Base-by-base conservation (phyloP, 2,888 invertebrate genomes). In the Cheilosia vernalis region DNA sequence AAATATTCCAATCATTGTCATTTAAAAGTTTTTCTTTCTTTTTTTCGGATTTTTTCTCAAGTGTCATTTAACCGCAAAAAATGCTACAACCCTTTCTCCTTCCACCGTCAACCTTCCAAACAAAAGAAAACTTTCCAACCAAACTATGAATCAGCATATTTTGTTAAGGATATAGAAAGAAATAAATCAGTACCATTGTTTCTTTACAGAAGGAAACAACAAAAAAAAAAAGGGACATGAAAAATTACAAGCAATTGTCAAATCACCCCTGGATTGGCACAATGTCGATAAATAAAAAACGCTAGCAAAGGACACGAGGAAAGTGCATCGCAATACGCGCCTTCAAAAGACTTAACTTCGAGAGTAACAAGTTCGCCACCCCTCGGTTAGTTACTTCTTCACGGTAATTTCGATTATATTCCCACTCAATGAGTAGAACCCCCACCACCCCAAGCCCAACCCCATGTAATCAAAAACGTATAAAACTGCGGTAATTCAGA, bases 321-420 rank as follows among this genome's bases (percentile, higher is more conserved):
- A 67, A 78, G 51, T 69, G 73, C 84, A 84, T 56, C 60, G 47
- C 84, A 74, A 74, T 56, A 63, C 56, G 51, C 51, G 51, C 83
- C 70, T 53, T 64, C 78, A 78, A 83, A 83, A 66, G 24, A 83
- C 77, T 74, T 73, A 79, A 73, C 58, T 73, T 51, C 53, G 67
- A 15, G 24, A 78, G 87, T 87, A 88, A 88, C 88, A 89, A 90
- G 88, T 89, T 88, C 74, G 63, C 81, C 87, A 87, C 81, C 89
- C 88, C 89, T 88, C 87, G 89, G 90, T 90, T 89, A 90, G 90
- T 89, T 89, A 90, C 89, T 88, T 90, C 89, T 89, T 90, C 81
- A 89, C 88, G 89, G 89, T 88, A 88, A 89, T 88, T 88, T 87
- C 60, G 66, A 81, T 72, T 72, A 67, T 19, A 37, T 47, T 83